Conservation (phyloP, 2,888 invertebrate genomes). For the Aelia acuminata region DNA sequence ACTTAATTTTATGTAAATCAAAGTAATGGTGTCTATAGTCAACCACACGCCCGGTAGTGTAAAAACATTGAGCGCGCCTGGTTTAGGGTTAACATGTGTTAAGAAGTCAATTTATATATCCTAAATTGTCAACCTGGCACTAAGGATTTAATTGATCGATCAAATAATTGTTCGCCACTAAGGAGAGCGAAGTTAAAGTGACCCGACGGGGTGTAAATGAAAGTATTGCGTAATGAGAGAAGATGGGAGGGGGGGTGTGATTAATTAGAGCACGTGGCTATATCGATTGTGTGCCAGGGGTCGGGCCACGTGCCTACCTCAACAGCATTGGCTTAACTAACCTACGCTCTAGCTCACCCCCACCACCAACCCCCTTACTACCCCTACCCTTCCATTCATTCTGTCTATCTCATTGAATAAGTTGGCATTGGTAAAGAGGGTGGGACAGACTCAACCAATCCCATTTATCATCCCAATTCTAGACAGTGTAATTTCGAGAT, state of each 20-base stretch:
- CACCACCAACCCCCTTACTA: neutral
- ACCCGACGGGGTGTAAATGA: neutral
- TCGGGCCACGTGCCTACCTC: conserved; percentile 37
- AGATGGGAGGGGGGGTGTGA: neutral
- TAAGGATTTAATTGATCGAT: neutral
- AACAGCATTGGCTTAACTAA: conserved; percentile 45
- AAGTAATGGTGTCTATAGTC: too few species aligned
- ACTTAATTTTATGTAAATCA: too few species aligned
- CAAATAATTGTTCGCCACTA: neutral
- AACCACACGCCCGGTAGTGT: too few species aligned
- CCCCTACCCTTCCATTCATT: conserved; percentile 30
- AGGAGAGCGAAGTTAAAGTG: neutral
- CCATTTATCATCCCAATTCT: neutral
- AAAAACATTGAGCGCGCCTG: too few species aligned
- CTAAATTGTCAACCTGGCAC: neutral
- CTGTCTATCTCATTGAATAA: neutral
- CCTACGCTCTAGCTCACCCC: conserved; percentile 13
- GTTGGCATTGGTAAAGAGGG: neutral
- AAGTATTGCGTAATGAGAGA: conserved; percentile 23
- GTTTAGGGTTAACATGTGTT: too few species aligned
- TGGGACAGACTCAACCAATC: neutral
- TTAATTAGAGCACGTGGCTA: conserved; percentile 28
- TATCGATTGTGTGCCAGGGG: conserved; percentile 3
- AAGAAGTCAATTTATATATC: too few species aligned
- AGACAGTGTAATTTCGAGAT: too few species aligned